Evolutionary conservation across 1,140 invertebrate genomes (phyloP), one percentile per base, ranked within the genome.

Genomic region (Ceratosolen fusciceps): DNA sequence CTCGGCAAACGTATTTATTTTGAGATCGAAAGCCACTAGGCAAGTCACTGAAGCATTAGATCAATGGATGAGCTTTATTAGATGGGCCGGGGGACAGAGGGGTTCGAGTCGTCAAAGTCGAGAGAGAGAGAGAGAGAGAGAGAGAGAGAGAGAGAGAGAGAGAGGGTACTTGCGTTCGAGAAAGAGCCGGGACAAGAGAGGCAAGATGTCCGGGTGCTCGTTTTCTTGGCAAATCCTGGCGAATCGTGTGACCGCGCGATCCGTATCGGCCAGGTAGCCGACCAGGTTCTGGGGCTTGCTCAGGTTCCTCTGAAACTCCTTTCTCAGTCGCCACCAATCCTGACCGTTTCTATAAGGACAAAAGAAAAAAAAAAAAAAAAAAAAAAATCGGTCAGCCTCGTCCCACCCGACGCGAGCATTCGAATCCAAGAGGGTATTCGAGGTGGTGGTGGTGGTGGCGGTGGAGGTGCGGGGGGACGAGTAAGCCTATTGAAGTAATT

Each of bases 311-410:
- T 97, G 96, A 84, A 97, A 95, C 54, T 93, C 92, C 79, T 93
- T 94, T 31, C 97, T 91, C 1, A 98, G 85, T 75, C 93, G 91
- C 92, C 93, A 94, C 97, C 97, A 98, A 77, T 96, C 93, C 14
- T 90, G 86, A 2, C 96, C 96, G 91, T 98, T 97, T 70, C 96
- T 98, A 70, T 84, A 56, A 34, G 24, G 10, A 74, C 1, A 52
- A 54, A 26, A 3, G 14, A 67, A n/a, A 16, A 31, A 34, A 52
- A 16, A 52, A 52, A 7, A 43, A 43, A 12, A 43, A 43, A 43
- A 43, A 43, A 43, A 43, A 43, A 43, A n/a, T n/a, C n/a, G n/a
- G n/a, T n/a, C n/a, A n/a, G n/a, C n/a, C n/a, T n/a, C n/a, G n/a
- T n/a, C n/a, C n/a, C n/a, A n/a, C n/a, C n/a, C n/a, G n/a, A n/a